These are phyloP conservation scores for Fregata magnificens DNA, from an alignment of 2,113 vertebrate species.

Conservation along the genomic window DNA sequence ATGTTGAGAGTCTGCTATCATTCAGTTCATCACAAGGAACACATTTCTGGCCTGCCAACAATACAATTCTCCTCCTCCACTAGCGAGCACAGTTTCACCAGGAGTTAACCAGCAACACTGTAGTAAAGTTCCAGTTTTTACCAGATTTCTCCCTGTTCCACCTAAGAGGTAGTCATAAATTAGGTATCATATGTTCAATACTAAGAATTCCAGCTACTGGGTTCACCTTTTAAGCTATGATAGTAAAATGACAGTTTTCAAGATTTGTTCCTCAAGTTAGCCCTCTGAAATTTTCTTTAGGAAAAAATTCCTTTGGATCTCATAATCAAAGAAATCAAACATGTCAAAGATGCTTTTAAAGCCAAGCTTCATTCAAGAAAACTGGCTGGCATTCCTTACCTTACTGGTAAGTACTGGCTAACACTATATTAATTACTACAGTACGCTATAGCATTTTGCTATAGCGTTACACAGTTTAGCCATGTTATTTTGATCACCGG, in stretches of 20 bases:
- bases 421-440: not conserved
- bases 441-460: not conserved
- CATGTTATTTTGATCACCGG: not conserved
- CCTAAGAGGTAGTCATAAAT: not conserved
- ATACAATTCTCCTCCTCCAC: not conserved
- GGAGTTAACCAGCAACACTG: not conserved
- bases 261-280: not conserved
- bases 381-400: not conserved
- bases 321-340: not conserved
- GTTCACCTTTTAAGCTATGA: not conserved
- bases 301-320: not conserved
- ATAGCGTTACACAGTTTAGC: not conserved
- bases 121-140: not conserved
- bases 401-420: not conserved
- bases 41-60: not conserved
- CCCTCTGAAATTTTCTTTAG: not conserved
- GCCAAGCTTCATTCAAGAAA: not conserved
- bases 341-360: not conserved
- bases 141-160: not conserved
- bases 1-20: not conserved
- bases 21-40: not conserved
- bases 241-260: not conserved
- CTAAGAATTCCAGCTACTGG: fast-evolving
- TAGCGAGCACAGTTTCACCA: not conserved
- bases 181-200: not conserved